Base-by-base conservation (phyloP, 2,888 invertebrate species). In the Xestia c-nigrum region DNA sequence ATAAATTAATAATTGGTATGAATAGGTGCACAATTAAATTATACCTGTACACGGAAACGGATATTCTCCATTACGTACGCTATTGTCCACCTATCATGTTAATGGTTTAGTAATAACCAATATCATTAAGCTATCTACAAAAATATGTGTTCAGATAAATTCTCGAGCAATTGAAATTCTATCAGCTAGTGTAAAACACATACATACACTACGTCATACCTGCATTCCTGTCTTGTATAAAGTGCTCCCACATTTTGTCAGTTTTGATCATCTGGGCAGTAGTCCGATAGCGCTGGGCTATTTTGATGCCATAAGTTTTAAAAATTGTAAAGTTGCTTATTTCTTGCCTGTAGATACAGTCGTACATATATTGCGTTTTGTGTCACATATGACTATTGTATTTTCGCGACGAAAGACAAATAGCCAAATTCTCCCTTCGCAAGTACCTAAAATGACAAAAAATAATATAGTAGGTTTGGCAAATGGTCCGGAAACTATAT, bases 41-140 rank as follows among this genome's bases (percentile, higher is more conserved):
- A 16, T 52, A 0, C n/a, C 5, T 40, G 38, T 7, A 0, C 9
- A 31, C 14, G 19, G 31, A 61, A 59, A 31, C 59, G 7, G 31
- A 38, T 19, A 9, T 31, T 0, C 6, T 4, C 19, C 5, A 61
- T 9, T 19, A 19, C 5, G 59, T 31, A 19, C 6, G 21, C 57
- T 38, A 31, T 21, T 24, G 14, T 5, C 2, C 16, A 61, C 1
- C 14, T 59, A 9, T 55, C 9, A 40, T n/a, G 14, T 40, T 40
- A 78, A 78, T 77, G 21, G 5, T 10, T 50, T 47, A 3, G 47
- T 78, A 63, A 69, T 69, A 5, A 57, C 50, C 14, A 66, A 55
- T 0, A 38, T 61, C 38, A 78, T 76, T 12, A 78, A 61, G 9
- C 12, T 76, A 68, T 61, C 38, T 21, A 43, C 46, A 38, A 7